These are phyloP conservation scores for Punctoribates punctum DNA, from an alignment of 2,888 invertebrate genomes.

Conservation along the genomic window DNA sequence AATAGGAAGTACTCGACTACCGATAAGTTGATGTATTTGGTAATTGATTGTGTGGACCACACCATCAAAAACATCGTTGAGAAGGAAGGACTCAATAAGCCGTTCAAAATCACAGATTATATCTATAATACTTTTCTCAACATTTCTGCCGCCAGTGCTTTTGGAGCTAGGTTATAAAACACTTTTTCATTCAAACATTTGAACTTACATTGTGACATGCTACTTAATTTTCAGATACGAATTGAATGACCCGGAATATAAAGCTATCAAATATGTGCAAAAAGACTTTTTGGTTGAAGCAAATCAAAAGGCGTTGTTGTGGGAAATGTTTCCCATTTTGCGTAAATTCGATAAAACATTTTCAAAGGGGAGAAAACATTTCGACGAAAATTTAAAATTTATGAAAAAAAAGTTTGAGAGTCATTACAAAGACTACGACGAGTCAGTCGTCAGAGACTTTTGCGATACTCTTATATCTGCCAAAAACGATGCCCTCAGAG, in stretches of 20 bases:
- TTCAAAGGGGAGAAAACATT: not conserved
- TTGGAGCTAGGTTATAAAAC: not conserved
- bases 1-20: conserved; percentile 12
- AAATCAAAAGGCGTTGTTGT: not conserved
- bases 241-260: not conserved
- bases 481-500: not conserved
- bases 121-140: not conserved
- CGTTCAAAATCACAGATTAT: not conserved
- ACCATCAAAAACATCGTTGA: not conserved
- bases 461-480: not conserved
- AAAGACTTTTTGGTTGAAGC: not conserved
- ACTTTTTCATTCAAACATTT: not conserved
- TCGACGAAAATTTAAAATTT: not conserved
- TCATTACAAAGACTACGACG: not conserved
- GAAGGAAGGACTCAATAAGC: conserved; percentile 6
- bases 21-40: not conserved
- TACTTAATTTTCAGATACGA: not conserved
- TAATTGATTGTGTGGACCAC: not conserved
- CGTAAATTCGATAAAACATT: not conserved
- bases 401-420: not conserved
- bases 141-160: not conserved
- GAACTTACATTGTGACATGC: not conserved
- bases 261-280: not conserved
- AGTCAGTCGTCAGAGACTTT: conserved; percentile 2
- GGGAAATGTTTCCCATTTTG: not conserved